Evolutionary conservation across 1,140 invertebrate species (phyloP).

Genomic region (Macrocentrus cingulum): DNA sequence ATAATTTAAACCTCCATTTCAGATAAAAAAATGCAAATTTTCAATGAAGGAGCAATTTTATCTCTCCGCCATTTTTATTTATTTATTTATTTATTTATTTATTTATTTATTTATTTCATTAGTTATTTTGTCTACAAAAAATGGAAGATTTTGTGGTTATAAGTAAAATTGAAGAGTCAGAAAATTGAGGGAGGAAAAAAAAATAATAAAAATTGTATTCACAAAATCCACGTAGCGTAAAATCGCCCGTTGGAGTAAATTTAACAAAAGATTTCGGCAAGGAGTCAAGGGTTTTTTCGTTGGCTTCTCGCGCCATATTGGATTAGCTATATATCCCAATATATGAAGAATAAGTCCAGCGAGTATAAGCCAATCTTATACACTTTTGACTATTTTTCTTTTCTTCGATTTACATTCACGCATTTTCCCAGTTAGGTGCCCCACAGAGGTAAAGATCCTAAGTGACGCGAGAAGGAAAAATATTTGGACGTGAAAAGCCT

Average conservation of each 20-base stretch:
- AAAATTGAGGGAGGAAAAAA: neutral
- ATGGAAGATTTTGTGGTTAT: too few species aligned
- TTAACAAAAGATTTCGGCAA: conserved; percentile 23
- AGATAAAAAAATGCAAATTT: too few species aligned
- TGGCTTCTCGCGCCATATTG: conserved; percentile 35
- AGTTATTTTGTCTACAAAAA: too few species aligned
- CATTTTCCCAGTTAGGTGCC: neutral
- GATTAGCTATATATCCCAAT: conserved; percentile 32
- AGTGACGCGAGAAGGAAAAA: conserved; percentile 31
- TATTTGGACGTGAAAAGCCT: conserved; percentile 25
- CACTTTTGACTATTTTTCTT: neutral
- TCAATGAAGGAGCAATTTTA: too few species aligned
- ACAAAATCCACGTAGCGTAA: conserved; percentile 17
- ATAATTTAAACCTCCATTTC: too few species aligned
- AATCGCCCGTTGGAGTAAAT: conserved; percentile 2
- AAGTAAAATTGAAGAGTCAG: conserved; percentile 1
- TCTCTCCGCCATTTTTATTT: too few species aligned
- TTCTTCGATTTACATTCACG: neutral
- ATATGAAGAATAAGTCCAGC: conserved; percentile 1
- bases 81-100: too few species aligned
- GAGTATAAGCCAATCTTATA: neutral
- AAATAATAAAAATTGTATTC: conserved; percentile 14
- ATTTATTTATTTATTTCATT: too few species aligned
- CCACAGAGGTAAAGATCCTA: neutral
- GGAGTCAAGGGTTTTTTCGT: conserved; percentile 39